Conservation (phyloP, 2,888 invertebrate species). For the Craniophora ligustri region DNA sequence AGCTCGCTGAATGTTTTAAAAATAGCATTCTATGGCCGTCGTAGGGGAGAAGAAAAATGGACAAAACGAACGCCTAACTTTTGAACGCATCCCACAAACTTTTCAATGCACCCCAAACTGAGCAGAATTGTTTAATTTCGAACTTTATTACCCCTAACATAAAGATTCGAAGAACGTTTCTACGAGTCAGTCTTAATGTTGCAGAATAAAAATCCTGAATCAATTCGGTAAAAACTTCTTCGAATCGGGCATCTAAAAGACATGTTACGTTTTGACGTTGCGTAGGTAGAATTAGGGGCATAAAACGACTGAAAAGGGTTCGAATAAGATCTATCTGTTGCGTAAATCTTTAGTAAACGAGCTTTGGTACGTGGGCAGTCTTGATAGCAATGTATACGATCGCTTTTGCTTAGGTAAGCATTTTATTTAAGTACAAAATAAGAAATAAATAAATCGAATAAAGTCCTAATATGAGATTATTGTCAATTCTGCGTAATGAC, state of each 20-base stretch:
- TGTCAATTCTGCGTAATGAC: conserved; percentile 24
- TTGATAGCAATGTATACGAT: conserved; percentile 51
- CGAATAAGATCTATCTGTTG: conserved; percentile 62
- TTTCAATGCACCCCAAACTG: conserved; percentile 16
- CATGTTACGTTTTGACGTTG: conserved; percentile 62
- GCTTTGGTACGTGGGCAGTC: conserved; percentile 58
- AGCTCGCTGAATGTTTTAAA: conserved; percentile 50
- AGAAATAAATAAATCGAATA: conserved; percentile 36
- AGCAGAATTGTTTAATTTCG: conserved; percentile 4
- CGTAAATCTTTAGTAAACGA: conserved; percentile 63
- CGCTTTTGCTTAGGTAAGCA: conserved; percentile 16
- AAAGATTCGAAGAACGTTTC: conserved; percentile 16
- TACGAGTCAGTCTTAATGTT: conserved; percentile 37
- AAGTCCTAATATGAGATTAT: conserved; percentile 22
- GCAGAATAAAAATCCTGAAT: conserved; percentile 46
- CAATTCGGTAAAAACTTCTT: conserved; percentile 57
- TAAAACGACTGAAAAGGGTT: conserved; percentile 75
- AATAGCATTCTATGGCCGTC: conserved; percentile 53
- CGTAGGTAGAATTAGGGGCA: conserved; percentile 67
- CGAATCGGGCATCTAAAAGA: conserved; percentile 47
- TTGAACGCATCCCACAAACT: conserved; percentile 56
- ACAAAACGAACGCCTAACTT: conserved; percentile 64
- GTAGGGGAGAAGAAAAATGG: conserved; percentile 60
- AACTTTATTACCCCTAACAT: conserved; percentile 10
- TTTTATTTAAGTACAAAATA: conserved; percentile 20